Evolutionary conservation across 2,888 invertebrate species (phyloP).

Genomic region (Oscheius myriophilus): DNA sequence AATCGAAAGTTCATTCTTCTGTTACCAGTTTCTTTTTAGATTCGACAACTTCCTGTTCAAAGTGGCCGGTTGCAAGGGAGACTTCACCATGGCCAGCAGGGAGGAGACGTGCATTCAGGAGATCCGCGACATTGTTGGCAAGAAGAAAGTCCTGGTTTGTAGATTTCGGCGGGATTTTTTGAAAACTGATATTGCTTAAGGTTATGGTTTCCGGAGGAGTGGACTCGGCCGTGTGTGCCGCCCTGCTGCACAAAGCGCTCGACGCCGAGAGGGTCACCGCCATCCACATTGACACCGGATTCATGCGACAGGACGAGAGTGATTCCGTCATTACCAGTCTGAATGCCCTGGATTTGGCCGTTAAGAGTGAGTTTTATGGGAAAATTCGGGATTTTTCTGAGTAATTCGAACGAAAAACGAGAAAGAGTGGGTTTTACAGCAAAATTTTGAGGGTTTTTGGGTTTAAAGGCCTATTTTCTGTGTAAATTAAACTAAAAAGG

Average conservation of each 20-base stretch:
- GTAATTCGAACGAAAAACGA: no score
- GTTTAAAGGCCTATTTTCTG: no score
- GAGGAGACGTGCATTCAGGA: constrained; percentile 90
- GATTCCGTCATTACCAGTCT: constrained; percentile 78
- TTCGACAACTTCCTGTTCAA: constrained; percentile 83
- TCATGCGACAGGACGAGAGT: constrained; percentile 87
- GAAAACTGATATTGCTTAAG: constrained; percentile 30
- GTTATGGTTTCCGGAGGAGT: constrained; percentile 86
- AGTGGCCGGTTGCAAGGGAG: constrained; percentile 80
- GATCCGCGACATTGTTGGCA: constrained; percentile 86
- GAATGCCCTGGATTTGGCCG: constrained; percentile 52
- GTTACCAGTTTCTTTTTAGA: no score
- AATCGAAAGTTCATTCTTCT: background rate
- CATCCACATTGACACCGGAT: constrained; percentile 97
- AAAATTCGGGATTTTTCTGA: no score
- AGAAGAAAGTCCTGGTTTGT: constrained; percentile 82
- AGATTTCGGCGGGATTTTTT: background rate
- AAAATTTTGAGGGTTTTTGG: no score
- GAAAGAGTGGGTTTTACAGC: no score
- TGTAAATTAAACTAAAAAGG: no score
- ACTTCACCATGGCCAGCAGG: constrained; percentile 86
- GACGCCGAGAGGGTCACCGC: constrained; percentile 83
- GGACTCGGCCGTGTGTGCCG: constrained; percentile 99
- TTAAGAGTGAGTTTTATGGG: constrained; percentile 47
- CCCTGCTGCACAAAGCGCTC: constrained; percentile 88